Percentiles rank a stretch among this genome's conserved stretches.
Conservation (phyloP, 2,888 invertebrate genomes). For the Peribatodes rhomboidaria region DNA sequence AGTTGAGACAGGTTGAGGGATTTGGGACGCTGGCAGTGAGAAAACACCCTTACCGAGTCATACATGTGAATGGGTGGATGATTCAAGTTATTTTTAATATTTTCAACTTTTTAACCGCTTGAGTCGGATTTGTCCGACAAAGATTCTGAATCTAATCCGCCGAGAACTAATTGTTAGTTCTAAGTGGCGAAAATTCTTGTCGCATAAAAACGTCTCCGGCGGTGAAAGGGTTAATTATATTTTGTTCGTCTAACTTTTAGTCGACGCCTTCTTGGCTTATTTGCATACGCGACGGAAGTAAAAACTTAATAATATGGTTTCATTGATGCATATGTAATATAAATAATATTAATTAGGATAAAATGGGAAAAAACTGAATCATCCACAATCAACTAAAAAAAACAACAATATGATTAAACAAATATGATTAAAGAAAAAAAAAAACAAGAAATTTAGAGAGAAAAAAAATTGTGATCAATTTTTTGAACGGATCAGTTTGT, state of each 20-base stretch:
- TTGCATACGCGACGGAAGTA: no score
- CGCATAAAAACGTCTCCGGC: no score
- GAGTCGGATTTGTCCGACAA: no score
- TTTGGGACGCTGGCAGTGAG: slow-evolving; percentile 70
- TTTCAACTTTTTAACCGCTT: no score
- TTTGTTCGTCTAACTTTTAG: no score
- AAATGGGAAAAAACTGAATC: slow-evolving; percentile 22
- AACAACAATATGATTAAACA: slow-evolving; percentile 1
- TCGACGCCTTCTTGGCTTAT: no score
- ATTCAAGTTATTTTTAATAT: slow-evolving; percentile 11
- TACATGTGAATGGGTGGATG: slow-evolving; percentile 32
- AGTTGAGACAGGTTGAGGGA: slow-evolving; percentile 83
- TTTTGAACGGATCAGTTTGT: background rate
- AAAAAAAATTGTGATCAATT: slow-evolving; percentile 1
- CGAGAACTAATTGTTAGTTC: no score
- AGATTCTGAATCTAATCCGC: no score
- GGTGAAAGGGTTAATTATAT: no score
- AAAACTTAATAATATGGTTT: no score
- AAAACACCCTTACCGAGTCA: slow-evolving; percentile 59
- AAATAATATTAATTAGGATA: background rate
- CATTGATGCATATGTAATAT: no score
- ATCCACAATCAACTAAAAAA: slow-evolving; percentile 12
- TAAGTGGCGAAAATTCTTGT: no score
- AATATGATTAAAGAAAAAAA: background rate
- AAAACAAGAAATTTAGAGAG: background rate